These are phyloP conservation scores for Oncorhynchus clarkii DNA, from an alignment of 2,113 vertebrate species.

Conservation along the genomic window DNA sequence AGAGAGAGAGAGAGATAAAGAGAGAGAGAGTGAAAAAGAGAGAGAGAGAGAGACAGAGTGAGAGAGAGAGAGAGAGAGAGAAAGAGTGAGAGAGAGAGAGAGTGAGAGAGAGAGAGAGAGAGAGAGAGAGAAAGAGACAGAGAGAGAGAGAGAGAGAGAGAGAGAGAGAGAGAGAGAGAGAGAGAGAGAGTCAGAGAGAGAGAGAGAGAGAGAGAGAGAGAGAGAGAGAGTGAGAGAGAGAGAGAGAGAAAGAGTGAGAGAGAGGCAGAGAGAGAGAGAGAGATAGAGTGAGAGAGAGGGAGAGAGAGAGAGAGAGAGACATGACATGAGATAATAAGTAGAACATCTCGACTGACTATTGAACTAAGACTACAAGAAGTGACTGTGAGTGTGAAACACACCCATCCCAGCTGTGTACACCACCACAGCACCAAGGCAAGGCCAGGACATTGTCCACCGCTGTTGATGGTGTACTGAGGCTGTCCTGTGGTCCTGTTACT, in stretches of 20 bases:
- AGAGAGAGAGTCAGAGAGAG: neutral
- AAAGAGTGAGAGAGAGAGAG: conserved; percentile 58
- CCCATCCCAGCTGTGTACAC: too few relatives aligned
- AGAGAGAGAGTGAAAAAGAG: conserved; percentile 55
- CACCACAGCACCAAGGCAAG: too few relatives aligned
- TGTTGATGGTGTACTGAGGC: neutral
- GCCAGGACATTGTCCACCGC: too few relatives aligned
- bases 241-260: too few relatives aligned
- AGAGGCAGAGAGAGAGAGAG: too few relatives aligned
- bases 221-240: conserved; percentile 10
- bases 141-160: conserved; percentile 60
- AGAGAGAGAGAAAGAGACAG: conserved; percentile 66
- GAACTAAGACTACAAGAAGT: too few relatives aligned
- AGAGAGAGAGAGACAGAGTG: conserved; percentile 48
- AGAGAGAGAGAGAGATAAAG: neutral
- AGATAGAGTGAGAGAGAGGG: too few relatives aligned
- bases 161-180: conserved; percentile 54
- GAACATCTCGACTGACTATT: too few relatives aligned
- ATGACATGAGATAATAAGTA: too few relatives aligned
- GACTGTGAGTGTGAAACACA: too few relatives aligned
- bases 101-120: too few relatives aligned
- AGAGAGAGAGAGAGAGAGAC: too few relatives aligned
- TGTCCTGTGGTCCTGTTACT: neutral
- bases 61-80: conserved; percentile 54
- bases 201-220: conserved; percentile 51